Conservation (phyloP, 2,113 vertebrate genomes). For the Amphiprion percula region DNA sequence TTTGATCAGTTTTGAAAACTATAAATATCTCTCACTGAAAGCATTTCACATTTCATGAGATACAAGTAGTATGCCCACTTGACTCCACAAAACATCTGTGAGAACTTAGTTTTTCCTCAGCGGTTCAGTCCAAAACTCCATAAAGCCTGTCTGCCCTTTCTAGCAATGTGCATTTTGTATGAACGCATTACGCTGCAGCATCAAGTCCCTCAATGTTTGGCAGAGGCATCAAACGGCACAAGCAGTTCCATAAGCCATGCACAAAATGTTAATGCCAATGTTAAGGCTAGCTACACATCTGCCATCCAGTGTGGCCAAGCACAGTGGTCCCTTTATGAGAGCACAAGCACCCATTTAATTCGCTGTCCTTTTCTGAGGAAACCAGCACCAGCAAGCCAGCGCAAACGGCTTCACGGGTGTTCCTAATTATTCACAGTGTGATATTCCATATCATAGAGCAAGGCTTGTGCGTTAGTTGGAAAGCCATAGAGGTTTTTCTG, state of each 20-base stretch:
- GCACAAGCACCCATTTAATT: conserved; percentile 78
- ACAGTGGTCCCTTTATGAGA: conserved; percentile 73
- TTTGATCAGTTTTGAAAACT: not conserved
- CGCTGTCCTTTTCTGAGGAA: conserved; percentile 55
- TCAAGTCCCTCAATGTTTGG: conserved; percentile 60
- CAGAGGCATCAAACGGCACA: conserved; percentile 59
- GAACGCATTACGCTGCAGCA: conserved; percentile 48
- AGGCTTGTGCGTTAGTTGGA: conserved; percentile 41
- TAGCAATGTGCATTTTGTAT: conserved; percentile 41
- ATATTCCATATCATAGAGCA: conserved; percentile 70
- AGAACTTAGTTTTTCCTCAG: conserved; percentile 58
- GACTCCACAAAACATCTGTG: conserved; percentile 56
- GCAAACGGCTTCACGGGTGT: conserved; percentile 67
- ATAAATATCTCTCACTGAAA: conserved; percentile 2
- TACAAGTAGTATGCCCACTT: conserved; percentile 7
- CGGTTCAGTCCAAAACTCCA: conserved; percentile 19
- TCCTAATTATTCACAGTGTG: conserved; percentile 73
- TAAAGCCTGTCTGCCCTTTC: conserved; percentile 38
- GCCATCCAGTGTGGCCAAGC: conserved; percentile 60
- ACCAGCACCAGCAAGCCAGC: conserved; percentile 36
- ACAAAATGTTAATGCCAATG: conserved; percentile 73
- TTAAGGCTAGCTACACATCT: conserved; percentile 76
- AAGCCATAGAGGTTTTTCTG: conserved; percentile 56
- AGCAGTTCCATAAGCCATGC: conserved; percentile 56
- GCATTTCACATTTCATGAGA: conserved; percentile 22